Percentiles rank a stretch among this genome's conserved stretches.
These are phyloP conservation scores for Rhyacophila brunnea DNA, from an alignment of 1,140 invertebrate species.

Conservation along the genomic window DNA sequence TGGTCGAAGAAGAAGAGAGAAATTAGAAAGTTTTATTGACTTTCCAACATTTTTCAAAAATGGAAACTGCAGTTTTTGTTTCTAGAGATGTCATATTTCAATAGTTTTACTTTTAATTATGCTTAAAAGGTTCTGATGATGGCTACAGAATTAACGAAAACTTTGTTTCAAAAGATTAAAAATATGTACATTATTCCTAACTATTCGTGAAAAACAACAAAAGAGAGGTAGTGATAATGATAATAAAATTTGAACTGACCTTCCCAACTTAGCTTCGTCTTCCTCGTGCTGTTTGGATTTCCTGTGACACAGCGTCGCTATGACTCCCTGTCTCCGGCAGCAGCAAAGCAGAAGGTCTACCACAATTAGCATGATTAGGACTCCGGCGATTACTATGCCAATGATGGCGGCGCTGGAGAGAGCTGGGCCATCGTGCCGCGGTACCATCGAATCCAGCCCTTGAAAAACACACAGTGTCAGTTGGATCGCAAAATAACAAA, in stretches of 20 bases:
- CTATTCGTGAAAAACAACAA: background rate
- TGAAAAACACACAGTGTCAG: conserved; percentile 6
- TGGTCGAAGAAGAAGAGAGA: too few species aligned
- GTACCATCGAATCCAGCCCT: conserved; percentile 60
- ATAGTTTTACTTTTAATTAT: too few species aligned
- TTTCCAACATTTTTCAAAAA: too few species aligned
- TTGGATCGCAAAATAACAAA: too few species aligned
- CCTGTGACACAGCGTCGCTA: conserved; percentile 68
- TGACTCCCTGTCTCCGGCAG: conserved; percentile 66
- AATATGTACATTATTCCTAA: too few species aligned
- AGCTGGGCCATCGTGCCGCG: conserved; percentile 56
- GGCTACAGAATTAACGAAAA: too few species aligned
- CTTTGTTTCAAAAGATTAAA: too few species aligned
- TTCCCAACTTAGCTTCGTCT: conserved; percentile 77
- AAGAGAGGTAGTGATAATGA: background rate
- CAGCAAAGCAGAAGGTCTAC: conserved; percentile 77
- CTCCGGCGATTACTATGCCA: conserved; percentile 70
- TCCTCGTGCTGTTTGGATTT: conserved; percentile 68
- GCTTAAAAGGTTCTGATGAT: too few species aligned
- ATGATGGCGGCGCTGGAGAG: conserved; percentile 76
- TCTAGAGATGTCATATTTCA: too few species aligned
- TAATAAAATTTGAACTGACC: conserved; percentile 55
- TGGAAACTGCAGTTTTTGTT: too few species aligned
- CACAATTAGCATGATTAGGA: conserved; percentile 72
- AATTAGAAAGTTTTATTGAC: too few species aligned